These are phyloP conservation scores for Ectobius pallidus DNA, from an alignment of 2,888 invertebrate genomes.

Conservation along the genomic window DNA sequence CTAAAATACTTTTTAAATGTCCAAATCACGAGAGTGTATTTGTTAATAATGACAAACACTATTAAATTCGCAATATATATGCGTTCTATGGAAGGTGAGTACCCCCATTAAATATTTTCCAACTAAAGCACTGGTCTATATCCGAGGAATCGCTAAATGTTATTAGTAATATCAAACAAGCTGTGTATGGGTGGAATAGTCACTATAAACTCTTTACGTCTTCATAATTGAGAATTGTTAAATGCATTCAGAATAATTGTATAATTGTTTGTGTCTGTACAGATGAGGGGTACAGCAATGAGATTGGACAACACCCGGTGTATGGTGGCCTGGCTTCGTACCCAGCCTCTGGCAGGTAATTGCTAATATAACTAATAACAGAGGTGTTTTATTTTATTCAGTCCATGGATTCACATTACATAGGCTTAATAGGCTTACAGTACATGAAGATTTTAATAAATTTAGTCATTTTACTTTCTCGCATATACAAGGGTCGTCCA, in stretches of 20 bases:
- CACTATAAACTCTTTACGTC: neutral
- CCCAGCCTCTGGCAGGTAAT: neutral
- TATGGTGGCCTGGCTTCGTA: neutral
- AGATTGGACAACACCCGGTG: neutral
- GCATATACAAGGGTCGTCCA: neutral
- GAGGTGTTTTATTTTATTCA: neutral
- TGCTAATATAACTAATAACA: neutral
- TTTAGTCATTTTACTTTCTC: no score
- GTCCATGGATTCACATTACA: neutral
- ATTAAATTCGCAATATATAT: no score
- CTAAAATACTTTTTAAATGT: no score
- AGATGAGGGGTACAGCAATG: slow-evolving; percentile 20
- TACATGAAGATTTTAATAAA: no score
- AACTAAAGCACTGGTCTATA: no score
- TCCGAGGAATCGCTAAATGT: no score
- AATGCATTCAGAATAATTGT: slow-evolving; percentile 1
- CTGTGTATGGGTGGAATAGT: no score
- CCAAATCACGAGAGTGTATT: no score
- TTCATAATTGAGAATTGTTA: neutral
- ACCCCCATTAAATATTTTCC: no score
- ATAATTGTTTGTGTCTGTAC: slow-evolving; percentile 1
- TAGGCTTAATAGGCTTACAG: neutral
- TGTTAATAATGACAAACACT: no score
- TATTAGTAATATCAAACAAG: neutral
- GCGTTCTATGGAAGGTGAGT: no score